These are phyloP conservation scores for Acrobasis repandana DNA, from an alignment of 2,888 invertebrate species.

Conservation along the genomic window DNA sequence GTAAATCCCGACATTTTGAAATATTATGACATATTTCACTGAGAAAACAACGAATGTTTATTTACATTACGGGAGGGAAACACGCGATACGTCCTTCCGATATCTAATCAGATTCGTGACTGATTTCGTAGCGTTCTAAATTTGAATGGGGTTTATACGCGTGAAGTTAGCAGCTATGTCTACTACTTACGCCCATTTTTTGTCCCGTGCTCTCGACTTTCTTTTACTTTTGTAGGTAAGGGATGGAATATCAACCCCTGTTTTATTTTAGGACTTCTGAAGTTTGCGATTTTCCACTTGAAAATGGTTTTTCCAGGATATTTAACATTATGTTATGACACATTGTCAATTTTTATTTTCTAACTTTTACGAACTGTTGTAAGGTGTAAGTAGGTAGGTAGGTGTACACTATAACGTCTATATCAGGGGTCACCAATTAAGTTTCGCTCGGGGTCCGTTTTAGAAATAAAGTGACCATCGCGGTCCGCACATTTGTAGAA, in stretches of 20 bases:
- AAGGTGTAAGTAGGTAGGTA: too few species aligned
- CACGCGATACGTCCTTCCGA: conserved; percentile 32
- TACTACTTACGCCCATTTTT: neutral
- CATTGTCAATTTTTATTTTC: too few species aligned
- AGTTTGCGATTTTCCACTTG: too few species aligned
- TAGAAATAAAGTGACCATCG: too few species aligned
- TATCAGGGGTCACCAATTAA: too few species aligned
- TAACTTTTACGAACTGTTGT: too few species aligned
- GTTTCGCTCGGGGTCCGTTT: too few species aligned
- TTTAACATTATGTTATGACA: too few species aligned
- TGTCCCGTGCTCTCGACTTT: neutral
- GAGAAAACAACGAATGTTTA: conserved; percentile 51
- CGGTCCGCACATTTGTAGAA: too few species aligned
- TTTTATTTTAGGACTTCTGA: too few species aligned
- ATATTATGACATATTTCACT: conserved; percentile 42
- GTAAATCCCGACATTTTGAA: conserved; percentile 48
- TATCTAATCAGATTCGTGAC: neutral
- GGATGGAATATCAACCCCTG: neutral
- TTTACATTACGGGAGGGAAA: conserved; percentile 63
- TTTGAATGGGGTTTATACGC: neutral
- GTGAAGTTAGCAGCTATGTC: conserved; percentile 26
- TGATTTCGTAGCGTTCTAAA: conserved; percentile 6
- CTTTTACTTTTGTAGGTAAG: neutral
- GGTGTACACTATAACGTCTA: too few species aligned
- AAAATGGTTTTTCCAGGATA: too few species aligned